Evolutionary conservation across 2,797 vertebrate species (phyloP), one percentile per base, ranked within the genome.

Genomic region (Cirrhinus mrigala): DNA sequence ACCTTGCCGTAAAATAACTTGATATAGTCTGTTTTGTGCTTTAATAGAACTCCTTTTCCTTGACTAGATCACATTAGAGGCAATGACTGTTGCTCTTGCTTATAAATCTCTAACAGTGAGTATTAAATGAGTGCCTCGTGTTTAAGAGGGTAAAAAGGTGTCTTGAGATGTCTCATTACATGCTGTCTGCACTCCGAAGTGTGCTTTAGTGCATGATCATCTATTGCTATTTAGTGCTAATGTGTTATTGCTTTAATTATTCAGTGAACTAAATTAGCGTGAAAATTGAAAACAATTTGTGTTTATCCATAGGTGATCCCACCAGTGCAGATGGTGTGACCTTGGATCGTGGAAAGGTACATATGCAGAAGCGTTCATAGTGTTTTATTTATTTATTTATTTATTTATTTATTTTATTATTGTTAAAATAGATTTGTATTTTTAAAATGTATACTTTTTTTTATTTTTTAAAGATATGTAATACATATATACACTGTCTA

Each of bases 261-360:
- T 37, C 11, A 40, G 20, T 77, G 20, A n/a, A n/a, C 20, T 58
- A 37, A 37, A 56, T 37, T 0, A 6, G 48, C 3, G 27, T 75
- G 46, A 29, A 11, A 5, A 20, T 6, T 52, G 71, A 75, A 18
- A 12, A 24, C 10, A 6, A 3, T 66, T 15, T 70, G n/a, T 80
- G 27, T 86, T 29, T 15, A 48, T 3, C 82, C 68, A 2, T 88
- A 96, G 95, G 95, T 29, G 76, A 92, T 1, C 88, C 94, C 0
- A 92, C 90, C 6, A 95, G 91, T 3, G 90, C 92, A 10, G 93
- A 94, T 33, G 94, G 95, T 29, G 90, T 92, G 40, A 0, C 82
- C 0, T 79, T 94, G 89, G 94, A 94, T 29, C 87, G 90, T 80
- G 92, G 93, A 90, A 90, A 84, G 93, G 95, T 96, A 90, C 5